These are phyloP conservation scores for Altica lythri DNA, from an alignment of 2,888 invertebrate genomes.

Conservation along the genomic window DNA sequence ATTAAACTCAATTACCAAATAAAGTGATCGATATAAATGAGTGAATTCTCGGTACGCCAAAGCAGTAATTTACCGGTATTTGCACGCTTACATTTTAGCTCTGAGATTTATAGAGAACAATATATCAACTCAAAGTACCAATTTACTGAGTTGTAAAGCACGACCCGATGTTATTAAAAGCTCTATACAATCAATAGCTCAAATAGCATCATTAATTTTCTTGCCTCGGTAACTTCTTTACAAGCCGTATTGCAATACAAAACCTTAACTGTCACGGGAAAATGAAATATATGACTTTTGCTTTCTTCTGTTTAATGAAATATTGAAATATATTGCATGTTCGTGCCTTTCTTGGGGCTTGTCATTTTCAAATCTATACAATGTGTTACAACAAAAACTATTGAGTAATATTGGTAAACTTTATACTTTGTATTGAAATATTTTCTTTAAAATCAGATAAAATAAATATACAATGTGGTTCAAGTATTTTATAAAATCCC, in stretches of 20 bases:
- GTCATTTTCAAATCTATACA: slow-evolving; percentile 23
- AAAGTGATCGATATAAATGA: slow-evolving; percentile 47
- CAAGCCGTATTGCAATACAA: slow-evolving; percentile 41
- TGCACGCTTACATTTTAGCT: slow-evolving; percentile 48
- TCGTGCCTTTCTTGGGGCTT: slow-evolving; percentile 29
- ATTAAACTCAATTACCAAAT: slow-evolving; percentile 46
- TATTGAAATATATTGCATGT: slow-evolving; percentile 37
- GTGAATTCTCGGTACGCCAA: slow-evolving; percentile 46
- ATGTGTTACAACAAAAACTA: too few relatives aligned
- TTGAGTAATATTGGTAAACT: too few relatives aligned
- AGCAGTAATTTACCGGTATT: slow-evolving; percentile 48
- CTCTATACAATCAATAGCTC: slow-evolving; percentile 49
- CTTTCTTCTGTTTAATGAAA: slow-evolving; percentile 38
- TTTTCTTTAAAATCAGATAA: too few relatives aligned
- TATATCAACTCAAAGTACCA: slow-evolving; percentile 49
- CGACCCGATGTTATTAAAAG: slow-evolving; percentile 50
- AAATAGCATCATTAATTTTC: slow-evolving; percentile 49
- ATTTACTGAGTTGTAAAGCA: slow-evolving; percentile 50
- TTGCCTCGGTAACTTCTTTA: slow-evolving; percentile 46
- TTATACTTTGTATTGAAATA: too few relatives aligned
- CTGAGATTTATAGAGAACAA: slow-evolving; percentile 48
- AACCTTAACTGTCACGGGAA: slow-evolving; percentile 41
- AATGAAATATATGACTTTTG: slow-evolving; percentile 44
- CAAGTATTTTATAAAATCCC: too few relatives aligned
- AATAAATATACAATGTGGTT: too few relatives aligned